These are phyloP conservation scores for Chrysopilus asiliformis DNA, from an alignment of 2,888 invertebrate genomes.

Conservation along the genomic window DNA sequence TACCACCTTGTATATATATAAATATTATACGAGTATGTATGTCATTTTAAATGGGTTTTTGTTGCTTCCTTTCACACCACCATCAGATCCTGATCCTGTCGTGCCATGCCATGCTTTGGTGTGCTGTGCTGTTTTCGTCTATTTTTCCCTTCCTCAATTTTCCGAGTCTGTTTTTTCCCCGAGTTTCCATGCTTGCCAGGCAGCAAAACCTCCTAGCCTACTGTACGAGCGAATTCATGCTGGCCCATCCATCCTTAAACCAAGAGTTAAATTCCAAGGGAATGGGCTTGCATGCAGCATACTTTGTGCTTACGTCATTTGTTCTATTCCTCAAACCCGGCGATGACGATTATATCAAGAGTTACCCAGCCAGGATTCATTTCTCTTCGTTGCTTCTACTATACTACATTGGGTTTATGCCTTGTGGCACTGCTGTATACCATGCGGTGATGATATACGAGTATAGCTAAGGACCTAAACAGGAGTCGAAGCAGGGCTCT, in stretches of 20 bases:
- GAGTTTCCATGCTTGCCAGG: too few species aligned
- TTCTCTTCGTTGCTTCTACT: conserved; percentile 8
- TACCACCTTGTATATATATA: conserved; percentile 9
- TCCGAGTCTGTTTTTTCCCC: too few species aligned
- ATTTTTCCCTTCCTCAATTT: too few species aligned
- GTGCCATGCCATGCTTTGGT: background rate
- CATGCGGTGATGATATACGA: too few species aligned
- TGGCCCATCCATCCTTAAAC: background rate
- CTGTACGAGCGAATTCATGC: background rate
- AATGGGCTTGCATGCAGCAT: conserved; percentile 4
- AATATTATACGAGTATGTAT: background rate
- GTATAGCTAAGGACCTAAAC: too few species aligned
- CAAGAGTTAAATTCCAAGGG: background rate
- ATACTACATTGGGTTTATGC: conserved; percentile 7
- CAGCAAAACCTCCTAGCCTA: too few species aligned
- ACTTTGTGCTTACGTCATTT: conserved; percentile 4
- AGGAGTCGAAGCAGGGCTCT: too few species aligned
- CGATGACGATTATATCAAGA: too few species aligned
- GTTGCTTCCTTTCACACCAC: conserved; percentile 7
- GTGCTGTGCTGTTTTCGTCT: background rate
- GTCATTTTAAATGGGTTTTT: conserved; percentile 9
- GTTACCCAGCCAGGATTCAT: conserved; percentile 4
- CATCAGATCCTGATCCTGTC: conserved; percentile 5
- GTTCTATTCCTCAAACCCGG: background rate
- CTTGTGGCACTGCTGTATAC: too few species aligned